A percentile compares a stretch with the other conserved stretches of the same genome.
Evolutionary conservation across 2,797 vertebrate genomes (phyloP).

Genomic region (Picus viridis): DNA sequence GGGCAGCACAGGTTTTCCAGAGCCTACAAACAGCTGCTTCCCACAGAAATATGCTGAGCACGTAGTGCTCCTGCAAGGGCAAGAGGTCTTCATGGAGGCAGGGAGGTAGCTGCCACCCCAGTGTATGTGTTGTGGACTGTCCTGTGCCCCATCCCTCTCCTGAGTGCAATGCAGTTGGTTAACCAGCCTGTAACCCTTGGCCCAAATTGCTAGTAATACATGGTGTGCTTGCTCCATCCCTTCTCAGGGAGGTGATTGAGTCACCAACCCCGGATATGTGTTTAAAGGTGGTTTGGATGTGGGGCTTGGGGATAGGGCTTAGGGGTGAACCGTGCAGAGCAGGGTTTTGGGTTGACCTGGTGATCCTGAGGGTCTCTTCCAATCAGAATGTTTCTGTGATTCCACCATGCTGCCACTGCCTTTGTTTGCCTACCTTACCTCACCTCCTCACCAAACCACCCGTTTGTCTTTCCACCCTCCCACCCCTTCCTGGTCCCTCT

Average conservation of each 20-base stretch:
- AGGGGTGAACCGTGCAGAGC: too few species aligned
- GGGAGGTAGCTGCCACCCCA: neutral
- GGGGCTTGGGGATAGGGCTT: too few species aligned
- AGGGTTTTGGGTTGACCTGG: too few species aligned
- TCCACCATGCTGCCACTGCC: neutral
- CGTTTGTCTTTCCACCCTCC: neutral
- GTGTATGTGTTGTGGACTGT: neutral
- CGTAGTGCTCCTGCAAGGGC: neutral
- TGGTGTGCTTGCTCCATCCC: accelerated
- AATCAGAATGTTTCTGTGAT: too few species aligned
- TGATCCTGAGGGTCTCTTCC: too few species aligned
- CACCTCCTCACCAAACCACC: neutral
- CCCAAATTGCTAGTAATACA: neutral
- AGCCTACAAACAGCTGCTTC: neutral
- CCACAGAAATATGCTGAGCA: neutral
- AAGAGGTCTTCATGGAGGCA: neutral
- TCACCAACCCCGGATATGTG: too few species aligned
- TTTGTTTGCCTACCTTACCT: neutral
- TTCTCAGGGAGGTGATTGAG: neutral
- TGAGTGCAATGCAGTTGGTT: accelerated
- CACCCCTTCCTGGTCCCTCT: neutral
- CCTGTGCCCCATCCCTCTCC: neutral
- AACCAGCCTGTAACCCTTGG: neutral
- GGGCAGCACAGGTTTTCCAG: neutral
- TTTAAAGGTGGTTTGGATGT: too few species aligned